Percentiles rank a stretch among this genome's conserved stretches.
These are phyloP conservation scores for Mesoclemmys tuberculata DNA, from an alignment of 2,113 vertebrate species.

Conservation along the genomic window DNA sequence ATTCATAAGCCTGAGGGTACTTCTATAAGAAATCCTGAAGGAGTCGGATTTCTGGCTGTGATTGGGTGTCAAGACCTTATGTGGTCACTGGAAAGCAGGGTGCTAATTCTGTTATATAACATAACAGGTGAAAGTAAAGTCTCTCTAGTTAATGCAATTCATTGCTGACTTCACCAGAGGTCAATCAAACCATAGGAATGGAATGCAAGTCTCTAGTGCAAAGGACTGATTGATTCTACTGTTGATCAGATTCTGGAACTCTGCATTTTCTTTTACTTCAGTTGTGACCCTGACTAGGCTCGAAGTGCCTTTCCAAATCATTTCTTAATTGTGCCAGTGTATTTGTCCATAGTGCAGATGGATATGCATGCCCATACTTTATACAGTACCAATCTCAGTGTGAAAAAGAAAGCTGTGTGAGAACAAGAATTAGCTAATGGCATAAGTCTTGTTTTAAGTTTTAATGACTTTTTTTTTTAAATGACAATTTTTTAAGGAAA, in stretches of 20 bases:
- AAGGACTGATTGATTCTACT: not conserved
- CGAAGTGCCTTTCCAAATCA: not conserved
- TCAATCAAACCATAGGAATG: slow-evolving; percentile 56
- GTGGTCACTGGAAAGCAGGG: not conserved
- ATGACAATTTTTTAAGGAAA: not conserved
- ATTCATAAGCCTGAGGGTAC: not conserved
- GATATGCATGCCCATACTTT: not conserved
- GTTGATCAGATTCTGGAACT: not conserved
- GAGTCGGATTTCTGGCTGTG: not conserved
- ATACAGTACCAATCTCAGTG: not conserved
- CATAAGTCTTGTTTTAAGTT: not conserved
- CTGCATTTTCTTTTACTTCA: not conserved
- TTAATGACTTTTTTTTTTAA: not conserved
- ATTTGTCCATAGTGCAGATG: not conserved
- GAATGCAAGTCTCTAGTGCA: not conserved
- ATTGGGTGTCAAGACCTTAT: not conserved
- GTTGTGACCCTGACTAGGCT: not conserved
- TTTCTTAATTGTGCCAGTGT: not conserved
- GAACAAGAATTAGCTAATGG: not conserved
- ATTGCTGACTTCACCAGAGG: slow-evolving; percentile 64
- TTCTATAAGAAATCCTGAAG: not conserved
- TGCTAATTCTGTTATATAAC: not conserved
- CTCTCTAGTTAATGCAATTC: not conserved
- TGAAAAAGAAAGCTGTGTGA: not conserved
- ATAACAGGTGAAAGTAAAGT: not conserved